A percentile compares a stretch with the other conserved stretches of the same genome.
These are phyloP conservation scores for Hipparchia semele DNA, from an alignment of 2,888 invertebrate genomes.

Conservation along the genomic window DNA sequence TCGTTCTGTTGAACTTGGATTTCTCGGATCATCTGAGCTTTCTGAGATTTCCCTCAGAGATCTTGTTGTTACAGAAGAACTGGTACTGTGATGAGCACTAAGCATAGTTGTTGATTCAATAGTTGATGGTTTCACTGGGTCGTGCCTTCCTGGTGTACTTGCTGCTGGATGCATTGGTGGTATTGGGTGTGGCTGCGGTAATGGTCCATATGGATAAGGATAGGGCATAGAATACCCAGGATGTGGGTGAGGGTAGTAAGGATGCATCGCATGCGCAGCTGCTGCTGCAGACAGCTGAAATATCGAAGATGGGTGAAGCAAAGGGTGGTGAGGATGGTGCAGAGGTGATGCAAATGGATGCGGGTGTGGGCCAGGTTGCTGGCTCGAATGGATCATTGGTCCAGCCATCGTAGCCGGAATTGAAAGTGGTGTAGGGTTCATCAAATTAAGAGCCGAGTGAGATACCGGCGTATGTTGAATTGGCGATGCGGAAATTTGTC, in stretches of 20 bases:
- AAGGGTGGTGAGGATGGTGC: conserved; percentile 89
- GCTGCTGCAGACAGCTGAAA: conserved; percentile 84
- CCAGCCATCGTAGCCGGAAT: conserved; percentile 86
- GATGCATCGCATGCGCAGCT: conserved; percentile 86
- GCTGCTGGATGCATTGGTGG: conserved; percentile 85
- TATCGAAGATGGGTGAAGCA: conserved; percentile 85
- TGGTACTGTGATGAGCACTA: conserved; percentile 88
- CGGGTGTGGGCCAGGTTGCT: conserved; percentile 87
- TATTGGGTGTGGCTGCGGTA: conserved; percentile 89
- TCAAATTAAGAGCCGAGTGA: conserved; percentile 85
- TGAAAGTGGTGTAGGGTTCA: conserved; percentile 83
- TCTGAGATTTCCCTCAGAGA: conserved; percentile 84
- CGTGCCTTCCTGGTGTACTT: conserved; percentile 74
- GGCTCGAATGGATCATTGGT: conserved; percentile 89
- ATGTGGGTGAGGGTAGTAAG: conserved; percentile 87
- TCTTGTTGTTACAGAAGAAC: conserved; percentile 88
- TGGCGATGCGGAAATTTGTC: conserved; percentile 79
- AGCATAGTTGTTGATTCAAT: conserved; percentile 87
- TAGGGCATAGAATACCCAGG: conserved; percentile 87
- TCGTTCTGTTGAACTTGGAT: conserved; percentile 79
- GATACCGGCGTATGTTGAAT: conserved; percentile 77
- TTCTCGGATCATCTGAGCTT: conserved; percentile 74
- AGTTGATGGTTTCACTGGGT: conserved; percentile 77
- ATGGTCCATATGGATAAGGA: conserved; percentile 88
- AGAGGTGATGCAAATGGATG: conserved; percentile 87